These are phyloP conservation scores for Drosophila kurseongensis DNA, from an alignment of 1,140 invertebrate genomes.

Conservation along the genomic window DNA sequence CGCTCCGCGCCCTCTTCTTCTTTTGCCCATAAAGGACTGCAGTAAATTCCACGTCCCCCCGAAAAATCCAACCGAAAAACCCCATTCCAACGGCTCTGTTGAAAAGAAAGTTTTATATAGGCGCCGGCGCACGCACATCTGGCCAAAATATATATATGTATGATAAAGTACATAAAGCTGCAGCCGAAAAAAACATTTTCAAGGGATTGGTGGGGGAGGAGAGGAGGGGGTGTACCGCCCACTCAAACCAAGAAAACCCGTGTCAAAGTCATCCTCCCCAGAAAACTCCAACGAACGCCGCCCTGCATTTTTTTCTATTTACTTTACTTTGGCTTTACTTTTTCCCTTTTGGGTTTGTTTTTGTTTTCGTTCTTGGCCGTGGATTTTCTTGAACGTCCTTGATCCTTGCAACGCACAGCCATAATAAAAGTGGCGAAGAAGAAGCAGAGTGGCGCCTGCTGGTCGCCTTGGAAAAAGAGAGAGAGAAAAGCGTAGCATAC, in stretches of 20 bases:
- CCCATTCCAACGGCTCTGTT: neutral
- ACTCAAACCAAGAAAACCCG: conserved; percentile 41
- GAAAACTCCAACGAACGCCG: conserved; percentile 45
- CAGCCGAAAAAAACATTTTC: conserved; percentile 47
- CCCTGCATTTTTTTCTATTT: conserved; percentile 75
- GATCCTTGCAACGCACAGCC: conserved; percentile 82
- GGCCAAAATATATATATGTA: conserved; percentile 19
- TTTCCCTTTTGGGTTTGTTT: conserved; percentile 53
- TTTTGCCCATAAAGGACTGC: conserved; percentile 71
- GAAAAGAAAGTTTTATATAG: conserved; percentile 49
- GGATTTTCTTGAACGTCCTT: conserved; percentile 82
- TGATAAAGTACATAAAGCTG: conserved; percentile 53
- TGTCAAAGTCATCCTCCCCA: conserved; percentile 63
- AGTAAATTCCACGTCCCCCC: conserved; percentile 44
- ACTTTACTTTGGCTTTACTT: conserved; percentile 42
- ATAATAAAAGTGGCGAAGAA: conserved; percentile 52
- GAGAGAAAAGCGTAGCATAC: conserved; percentile 60
- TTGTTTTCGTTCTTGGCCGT: conserved; percentile 43
- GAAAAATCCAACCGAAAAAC: conserved; percentile 3
- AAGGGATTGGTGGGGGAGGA: neutral
- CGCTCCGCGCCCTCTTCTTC: neutral
- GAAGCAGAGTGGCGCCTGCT: conserved; percentile 65
- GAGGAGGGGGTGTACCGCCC: neutral
- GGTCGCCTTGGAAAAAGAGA: conserved; percentile 56
- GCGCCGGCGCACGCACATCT: conserved; percentile 62